Percentiles rank a stretch among this genome's conserved stretches.
Evolutionary conservation across 2,113 vertebrate species (phyloP).

Genomic region (Pterophyllum scalare): DNA sequence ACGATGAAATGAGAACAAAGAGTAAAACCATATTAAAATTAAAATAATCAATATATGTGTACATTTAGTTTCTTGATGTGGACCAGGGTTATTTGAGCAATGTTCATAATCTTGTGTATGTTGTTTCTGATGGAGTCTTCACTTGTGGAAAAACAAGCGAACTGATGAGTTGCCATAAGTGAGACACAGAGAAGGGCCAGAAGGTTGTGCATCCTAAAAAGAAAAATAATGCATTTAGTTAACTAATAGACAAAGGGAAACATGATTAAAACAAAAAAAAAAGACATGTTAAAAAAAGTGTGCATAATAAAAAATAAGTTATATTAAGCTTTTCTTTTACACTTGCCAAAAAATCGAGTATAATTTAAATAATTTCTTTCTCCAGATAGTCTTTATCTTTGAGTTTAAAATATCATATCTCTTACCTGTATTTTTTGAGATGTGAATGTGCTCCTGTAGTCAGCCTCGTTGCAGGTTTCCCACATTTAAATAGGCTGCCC

Average conservation of each 20-base stretch:
- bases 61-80: constrained; percentile 51
- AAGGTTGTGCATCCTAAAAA: constrained; percentile 49
- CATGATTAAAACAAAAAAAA: background rate
- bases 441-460: background rate
- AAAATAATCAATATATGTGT: background rate
- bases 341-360: background rate
- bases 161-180: constrained; percentile 6
- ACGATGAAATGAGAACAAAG: background rate
- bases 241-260: background rate
- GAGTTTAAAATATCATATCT: background rate
- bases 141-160: background rate
- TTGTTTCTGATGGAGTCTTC: background rate
- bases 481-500: constrained; percentile 50
- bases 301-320: background rate
- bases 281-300: background rate
- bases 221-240: accelerated
- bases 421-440: constrained; percentile 41
- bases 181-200: constrained; percentile 8
- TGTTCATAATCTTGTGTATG: constrained; percentile 7
- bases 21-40: background rate
- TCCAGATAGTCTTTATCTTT: background rate
- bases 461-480: constrained; percentile 6
- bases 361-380: background rate
- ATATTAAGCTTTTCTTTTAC: background rate
- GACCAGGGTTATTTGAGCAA: constrained; percentile 51